These are phyloP conservation scores for Vollenhovia emeryi DNA, from an alignment of 1,140 invertebrate genomes.

Conservation along the genomic window DNA sequence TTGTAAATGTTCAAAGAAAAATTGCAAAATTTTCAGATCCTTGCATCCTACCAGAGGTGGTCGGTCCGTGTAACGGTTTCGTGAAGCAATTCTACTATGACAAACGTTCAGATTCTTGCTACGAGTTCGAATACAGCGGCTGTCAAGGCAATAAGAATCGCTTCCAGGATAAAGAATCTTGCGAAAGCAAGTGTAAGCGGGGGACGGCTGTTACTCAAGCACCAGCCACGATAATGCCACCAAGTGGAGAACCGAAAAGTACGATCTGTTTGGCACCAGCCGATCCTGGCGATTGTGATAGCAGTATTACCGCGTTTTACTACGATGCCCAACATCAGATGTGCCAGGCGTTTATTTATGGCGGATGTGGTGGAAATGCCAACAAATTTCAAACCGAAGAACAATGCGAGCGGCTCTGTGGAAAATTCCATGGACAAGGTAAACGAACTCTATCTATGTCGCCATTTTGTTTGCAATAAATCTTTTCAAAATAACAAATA, in stretches of 20 bases:
- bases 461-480: background rate
- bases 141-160: slow-evolving; percentile 91
- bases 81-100: slow-evolving; percentile 92
- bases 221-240: background rate
- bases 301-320: slow-evolving; percentile 89
- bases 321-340: slow-evolving; percentile 87
- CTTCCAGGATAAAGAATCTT: slow-evolving; percentile 85
- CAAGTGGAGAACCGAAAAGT: slow-evolving; percentile 65
- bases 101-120: slow-evolving; percentile 87
- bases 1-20: background rate
- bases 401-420: slow-evolving; percentile 93
- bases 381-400: slow-evolving; percentile 93
- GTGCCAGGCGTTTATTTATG: slow-evolving; percentile 91
- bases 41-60: slow-evolving; percentile 90
- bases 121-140: slow-evolving; percentile 89
- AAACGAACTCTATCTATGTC: slow-evolving; percentile 32
- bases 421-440: slow-evolving; percentile 90
- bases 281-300: slow-evolving; percentile 91
- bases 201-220: slow-evolving; percentile 53
- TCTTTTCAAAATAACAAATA: too few species aligned
- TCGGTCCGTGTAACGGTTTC: slow-evolving; percentile 90
- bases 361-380: slow-evolving; percentile 93
- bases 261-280: slow-evolving; percentile 87
- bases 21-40: slow-evolving; percentile 85
- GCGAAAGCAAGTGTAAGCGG: slow-evolving; percentile 80